Evolutionary conservation across 2,113 vertebrate genomes (phyloP).

Genomic region (Tachysurus fulvidraco): DNA sequence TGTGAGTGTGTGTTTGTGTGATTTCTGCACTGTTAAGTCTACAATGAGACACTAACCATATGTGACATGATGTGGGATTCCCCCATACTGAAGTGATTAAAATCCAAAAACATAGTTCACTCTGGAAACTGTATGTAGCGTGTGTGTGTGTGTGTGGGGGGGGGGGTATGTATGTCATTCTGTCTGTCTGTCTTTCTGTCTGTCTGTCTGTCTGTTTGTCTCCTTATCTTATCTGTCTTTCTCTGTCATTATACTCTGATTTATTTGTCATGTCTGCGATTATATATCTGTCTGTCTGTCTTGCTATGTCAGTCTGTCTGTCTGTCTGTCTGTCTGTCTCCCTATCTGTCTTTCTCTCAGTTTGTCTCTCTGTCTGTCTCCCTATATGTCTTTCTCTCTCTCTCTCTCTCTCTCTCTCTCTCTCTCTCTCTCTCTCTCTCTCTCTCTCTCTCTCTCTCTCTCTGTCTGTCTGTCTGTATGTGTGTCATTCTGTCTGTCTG

Average conservation of each 20-base stretch:
- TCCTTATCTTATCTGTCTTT: not conserved
- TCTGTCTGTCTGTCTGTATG: too few species aligned
- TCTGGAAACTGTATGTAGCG: not conserved
- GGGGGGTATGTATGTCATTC: not conserved
- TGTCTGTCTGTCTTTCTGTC: not conserved
- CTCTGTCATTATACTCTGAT: too few species aligned
- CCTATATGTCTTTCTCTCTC: not conserved
- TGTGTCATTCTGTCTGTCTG: not conserved
- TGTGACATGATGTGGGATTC: conserved; percentile 7
- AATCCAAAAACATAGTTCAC: conserved; percentile 6
- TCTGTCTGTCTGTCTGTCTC: not conserved
- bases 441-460: not conserved
- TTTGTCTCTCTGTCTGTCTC: not conserved
- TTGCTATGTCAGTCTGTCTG: not conserved
- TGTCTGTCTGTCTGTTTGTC: not conserved
- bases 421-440: not conserved
- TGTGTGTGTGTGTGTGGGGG: not conserved
- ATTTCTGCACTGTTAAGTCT: not conserved
- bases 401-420: not conserved
- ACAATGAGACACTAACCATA: not conserved
- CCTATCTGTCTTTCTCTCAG: not conserved
- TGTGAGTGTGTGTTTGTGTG: too few species aligned
- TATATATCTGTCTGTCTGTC: not conserved
- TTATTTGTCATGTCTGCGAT: too few species aligned
- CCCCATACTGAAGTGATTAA: not conserved